phyloP scores from a whole-genome alignment of 2,113 vertebrate genomes.

The Lagopus muta region DNA sequence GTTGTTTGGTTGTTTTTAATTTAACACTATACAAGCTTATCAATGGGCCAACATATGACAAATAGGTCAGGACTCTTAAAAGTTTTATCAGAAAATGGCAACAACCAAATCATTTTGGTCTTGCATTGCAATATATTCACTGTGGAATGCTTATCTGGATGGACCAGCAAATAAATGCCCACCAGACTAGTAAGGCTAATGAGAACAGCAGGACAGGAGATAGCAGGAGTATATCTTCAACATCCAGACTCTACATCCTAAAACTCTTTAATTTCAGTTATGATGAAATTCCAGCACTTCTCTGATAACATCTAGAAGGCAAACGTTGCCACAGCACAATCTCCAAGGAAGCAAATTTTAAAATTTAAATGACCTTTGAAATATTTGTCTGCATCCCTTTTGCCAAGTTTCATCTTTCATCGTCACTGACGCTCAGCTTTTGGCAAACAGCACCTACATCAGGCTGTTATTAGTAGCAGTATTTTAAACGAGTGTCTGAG shows the following conservation, averaged over 20 bases:
- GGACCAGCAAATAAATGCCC: neutral
- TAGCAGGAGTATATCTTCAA: neutral
- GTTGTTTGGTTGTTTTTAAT: neutral
- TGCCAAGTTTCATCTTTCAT: slow-evolving; percentile 64
- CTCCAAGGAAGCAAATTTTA: slow-evolving; percentile 58
- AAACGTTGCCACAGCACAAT: slow-evolving; percentile 37
- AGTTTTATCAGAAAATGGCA: accelerated
- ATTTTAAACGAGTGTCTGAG: neutral
- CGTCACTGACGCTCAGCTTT: neutral
- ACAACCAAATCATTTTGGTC: neutral
- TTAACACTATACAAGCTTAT: neutral
- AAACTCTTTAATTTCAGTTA: slow-evolving; percentile 30
- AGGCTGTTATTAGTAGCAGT: neutral
- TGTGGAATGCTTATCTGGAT: neutral
- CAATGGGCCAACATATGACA: neutral
- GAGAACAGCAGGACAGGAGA: slow-evolving; percentile 29
- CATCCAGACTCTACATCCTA: neutral
- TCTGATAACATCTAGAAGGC: slow-evolving; percentile 57
- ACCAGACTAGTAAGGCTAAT: neutral
- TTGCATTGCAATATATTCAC: neutral
- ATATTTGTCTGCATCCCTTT: slow-evolving; percentile 22
- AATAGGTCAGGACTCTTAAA: neutral
- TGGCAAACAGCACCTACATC: neutral
- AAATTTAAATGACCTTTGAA: slow-evolving; percentile 53
- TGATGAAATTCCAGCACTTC: slow-evolving; percentile 19